phyloP scores from a whole-genome alignment of 2,113 vertebrate genomes.

The Odocoileus hemionus region DNA sequence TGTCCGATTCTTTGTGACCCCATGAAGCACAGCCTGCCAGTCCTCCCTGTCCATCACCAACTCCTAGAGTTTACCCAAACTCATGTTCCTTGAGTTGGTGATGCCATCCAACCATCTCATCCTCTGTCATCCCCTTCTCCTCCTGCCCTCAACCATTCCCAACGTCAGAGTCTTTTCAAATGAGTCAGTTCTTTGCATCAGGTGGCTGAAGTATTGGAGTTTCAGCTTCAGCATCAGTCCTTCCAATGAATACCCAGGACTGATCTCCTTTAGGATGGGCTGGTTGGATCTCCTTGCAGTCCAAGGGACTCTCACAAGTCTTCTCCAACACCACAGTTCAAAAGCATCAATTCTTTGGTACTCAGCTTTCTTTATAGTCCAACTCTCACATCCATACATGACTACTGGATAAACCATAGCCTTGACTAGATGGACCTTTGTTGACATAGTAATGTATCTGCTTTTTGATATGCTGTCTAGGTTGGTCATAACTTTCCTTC shows the following conservation, averaged over 20 bases:
- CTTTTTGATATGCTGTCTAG: background rate
- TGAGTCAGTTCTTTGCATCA: background rate
- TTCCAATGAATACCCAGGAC: background rate
- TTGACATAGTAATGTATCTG: background rate
- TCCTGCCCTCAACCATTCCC: background rate
- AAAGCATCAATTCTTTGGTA: fast-evolving
- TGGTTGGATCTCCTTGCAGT: background rate
- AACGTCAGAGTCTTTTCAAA: background rate
- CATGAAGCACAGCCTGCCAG: fast-evolving
- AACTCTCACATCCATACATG: background rate
- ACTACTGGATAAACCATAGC: background rate
- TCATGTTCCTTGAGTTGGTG: background rate
- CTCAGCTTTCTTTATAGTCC: background rate
- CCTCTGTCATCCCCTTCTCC: background rate
- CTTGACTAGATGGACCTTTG: background rate
- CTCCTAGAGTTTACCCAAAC: background rate
- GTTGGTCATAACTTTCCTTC: background rate
- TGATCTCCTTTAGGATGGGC: background rate
- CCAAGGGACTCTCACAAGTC: background rate
- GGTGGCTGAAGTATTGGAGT: background rate
- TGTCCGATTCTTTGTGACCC: background rate
- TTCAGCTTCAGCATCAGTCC: background rate
- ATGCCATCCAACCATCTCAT: background rate
- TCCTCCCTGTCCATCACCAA: background rate
- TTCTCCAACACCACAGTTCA: background rate